Conservation (phyloP, 2,113 vertebrate species). For the Nerophis lumbriciformis region DNA sequence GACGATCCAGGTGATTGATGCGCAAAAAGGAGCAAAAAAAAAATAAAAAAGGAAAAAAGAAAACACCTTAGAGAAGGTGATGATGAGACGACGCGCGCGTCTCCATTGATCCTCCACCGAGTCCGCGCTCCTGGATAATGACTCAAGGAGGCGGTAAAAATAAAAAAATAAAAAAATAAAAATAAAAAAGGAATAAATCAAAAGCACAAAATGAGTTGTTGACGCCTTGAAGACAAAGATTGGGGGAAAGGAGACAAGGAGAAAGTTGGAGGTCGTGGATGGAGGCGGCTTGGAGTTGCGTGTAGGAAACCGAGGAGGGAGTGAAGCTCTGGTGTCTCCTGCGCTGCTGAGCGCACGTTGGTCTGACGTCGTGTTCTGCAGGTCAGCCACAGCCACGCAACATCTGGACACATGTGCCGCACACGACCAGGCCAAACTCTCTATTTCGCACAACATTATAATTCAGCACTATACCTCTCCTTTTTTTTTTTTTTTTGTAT, state of each 20-base stretch:
- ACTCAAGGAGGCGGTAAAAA: conserved; percentile 39
- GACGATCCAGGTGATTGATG: neutral
- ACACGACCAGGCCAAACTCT: neutral
- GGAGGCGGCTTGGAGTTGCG: conserved; percentile 38
- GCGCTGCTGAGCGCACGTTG: conserved; percentile 56
- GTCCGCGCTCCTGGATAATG: conserved; percentile 56
- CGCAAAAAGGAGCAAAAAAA: too few relatives aligned
- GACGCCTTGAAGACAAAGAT: neutral
- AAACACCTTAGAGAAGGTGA: conserved; percentile 37
- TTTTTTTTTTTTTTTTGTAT: neutral
- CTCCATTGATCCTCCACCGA: conserved; percentile 65
- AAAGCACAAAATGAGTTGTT: neutral
- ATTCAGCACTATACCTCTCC: neutral
- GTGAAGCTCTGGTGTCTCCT: conserved; percentile 53
- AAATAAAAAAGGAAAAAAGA: conserved; percentile 5
- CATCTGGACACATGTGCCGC: conserved; percentile 45
- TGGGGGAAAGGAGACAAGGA: neutral
- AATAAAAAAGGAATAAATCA: neutral
- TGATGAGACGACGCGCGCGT: conserved; percentile 66
- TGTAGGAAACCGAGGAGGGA: conserved; percentile 53
- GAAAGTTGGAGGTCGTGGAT: conserved; percentile 18
- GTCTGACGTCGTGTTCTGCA: conserved; percentile 77
- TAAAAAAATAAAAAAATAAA: neutral
- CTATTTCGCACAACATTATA: neutral
- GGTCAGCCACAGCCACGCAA: conserved; percentile 70